Evolutionary conservation across 1,140 invertebrate genomes (phyloP).

Genomic region (Calliphora vicina): DNA sequence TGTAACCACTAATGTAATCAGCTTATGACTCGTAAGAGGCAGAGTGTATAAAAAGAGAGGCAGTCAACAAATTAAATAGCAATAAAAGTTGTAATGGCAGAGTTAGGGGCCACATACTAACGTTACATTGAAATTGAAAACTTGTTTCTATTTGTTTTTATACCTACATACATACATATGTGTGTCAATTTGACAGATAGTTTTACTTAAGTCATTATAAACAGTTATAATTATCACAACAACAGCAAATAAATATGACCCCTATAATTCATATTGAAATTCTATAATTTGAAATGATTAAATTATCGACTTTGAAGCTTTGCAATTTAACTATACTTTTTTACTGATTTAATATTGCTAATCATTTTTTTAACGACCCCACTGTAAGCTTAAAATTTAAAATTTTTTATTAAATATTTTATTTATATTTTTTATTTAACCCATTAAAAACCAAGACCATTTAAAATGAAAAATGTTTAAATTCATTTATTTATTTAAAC

Average conservation of each 20-base stretch:
- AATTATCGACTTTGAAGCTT: background rate
- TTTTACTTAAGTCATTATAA: background rate
- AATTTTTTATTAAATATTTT: too few relatives aligned
- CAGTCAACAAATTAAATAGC: background rate
- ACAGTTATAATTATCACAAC: background rate
- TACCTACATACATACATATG: background rate
- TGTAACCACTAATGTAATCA: constrained; percentile 20
- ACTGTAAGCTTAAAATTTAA: too few relatives aligned
- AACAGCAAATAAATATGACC: background rate
- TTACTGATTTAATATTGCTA: too few relatives aligned
- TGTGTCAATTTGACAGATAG: background rate
- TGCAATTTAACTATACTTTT: too few relatives aligned
- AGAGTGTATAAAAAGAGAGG: background rate
- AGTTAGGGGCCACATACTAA: background rate
- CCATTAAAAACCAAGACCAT: too few relatives aligned
- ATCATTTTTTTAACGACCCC: too few relatives aligned
- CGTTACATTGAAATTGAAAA: background rate
- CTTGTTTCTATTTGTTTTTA: background rate
- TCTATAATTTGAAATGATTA: background rate
- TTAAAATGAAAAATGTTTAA: too few relatives aligned
- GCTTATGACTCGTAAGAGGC: background rate
- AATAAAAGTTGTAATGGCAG: background rate
- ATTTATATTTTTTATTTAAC: too few relatives aligned
- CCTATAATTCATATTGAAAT: background rate
- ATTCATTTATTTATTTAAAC: too few relatives aligned